These are phyloP conservation scores for Tiphia femorata DNA, from an alignment of 2,888 invertebrate genomes.

Conservation along the genomic window DNA sequence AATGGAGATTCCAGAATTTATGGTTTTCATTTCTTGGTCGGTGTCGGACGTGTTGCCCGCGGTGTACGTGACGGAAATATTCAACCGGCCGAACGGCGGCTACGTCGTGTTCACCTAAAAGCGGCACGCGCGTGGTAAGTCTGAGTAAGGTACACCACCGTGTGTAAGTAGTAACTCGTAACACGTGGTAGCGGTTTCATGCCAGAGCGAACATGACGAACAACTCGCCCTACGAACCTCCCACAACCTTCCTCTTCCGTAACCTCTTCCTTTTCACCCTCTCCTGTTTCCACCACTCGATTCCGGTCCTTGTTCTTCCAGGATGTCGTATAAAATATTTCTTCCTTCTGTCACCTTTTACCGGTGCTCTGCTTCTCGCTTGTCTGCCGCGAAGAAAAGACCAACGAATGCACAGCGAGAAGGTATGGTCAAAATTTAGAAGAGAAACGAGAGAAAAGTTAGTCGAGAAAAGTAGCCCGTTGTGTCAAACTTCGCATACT, in stretches of 20 bases:
- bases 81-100: constrained; percentile 30
- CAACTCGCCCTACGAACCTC: neutral
- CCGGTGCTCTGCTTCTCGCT: no score
- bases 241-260: neutral
- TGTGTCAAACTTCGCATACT: no score
- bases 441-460: no score
- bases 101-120: constrained; percentile 6
- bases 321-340: no score
- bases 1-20: constrained; percentile 50
- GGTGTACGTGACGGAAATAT: constrained; percentile 49
- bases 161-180: constrained; percentile 21
- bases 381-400: no score
- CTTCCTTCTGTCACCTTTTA: no score
- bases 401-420: no score
- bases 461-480: no score
- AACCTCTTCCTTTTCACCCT: neutral
- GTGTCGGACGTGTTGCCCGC: constrained; percentile 41
- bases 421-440: no score
- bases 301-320: no score
- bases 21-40: constrained; percentile 55
- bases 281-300: neutral
- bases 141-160: constrained; percentile 13
- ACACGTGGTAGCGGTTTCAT: constrained; percentile 25
- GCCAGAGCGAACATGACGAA: constrained; percentile 5
- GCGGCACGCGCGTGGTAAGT: neutral